A percentile compares a stretch with the other conserved stretches of the same genome.
Conservation (phyloP, 2,888 invertebrate genomes). For the Ecliptopera silaceata region DNA sequence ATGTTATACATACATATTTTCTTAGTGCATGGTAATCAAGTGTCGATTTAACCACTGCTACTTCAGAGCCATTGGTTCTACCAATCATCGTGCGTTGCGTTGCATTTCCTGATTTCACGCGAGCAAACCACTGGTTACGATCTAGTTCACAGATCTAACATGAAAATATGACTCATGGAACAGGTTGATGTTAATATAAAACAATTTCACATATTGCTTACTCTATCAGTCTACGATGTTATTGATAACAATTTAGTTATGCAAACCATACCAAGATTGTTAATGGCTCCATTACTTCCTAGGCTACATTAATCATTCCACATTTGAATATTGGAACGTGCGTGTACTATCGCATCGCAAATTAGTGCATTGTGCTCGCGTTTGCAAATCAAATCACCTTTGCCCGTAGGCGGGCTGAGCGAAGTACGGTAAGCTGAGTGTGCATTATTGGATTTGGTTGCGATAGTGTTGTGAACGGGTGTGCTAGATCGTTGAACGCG, state of each 20-base stretch:
- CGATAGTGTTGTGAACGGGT: constrained; percentile 56
- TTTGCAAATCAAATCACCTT: constrained; percentile 29
- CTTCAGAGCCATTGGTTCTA: constrained; percentile 49
- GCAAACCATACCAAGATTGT: constrained; percentile 21
- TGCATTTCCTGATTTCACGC: constrained; percentile 62
- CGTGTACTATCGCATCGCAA: constrained; percentile 24
- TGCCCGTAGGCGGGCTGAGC: constrained; percentile 44
- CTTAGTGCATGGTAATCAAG: constrained; percentile 40
- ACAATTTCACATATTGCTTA: constrained; percentile 32
- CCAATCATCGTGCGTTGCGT: constrained; percentile 54
- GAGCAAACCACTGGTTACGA: constrained; percentile 51
- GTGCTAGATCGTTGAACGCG: constrained; percentile 61
- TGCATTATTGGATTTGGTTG: constrained; percentile 49
- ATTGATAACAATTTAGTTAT: constrained; percentile 24
- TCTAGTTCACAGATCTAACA: constrained; percentile 51
- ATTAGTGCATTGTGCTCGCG: constrained; percentile 31
- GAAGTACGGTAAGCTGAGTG: constrained; percentile 46
- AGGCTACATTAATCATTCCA: constrained; percentile 13
- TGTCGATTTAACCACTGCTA: constrained; percentile 44
- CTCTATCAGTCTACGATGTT: constrained; percentile 17
- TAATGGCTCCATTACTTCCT: constrained; percentile 21
- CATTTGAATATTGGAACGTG: constrained; percentile 22
- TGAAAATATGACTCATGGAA: constrained; percentile 45
- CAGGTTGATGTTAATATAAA: constrained; percentile 36
- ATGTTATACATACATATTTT: constrained; percentile 36